A percentile compares a stretch with the other conserved stretches of the same genome.
Evolutionary conservation across 2,888 invertebrate genomes (phyloP).

Genomic region (Orgyia antiqua): DNA sequence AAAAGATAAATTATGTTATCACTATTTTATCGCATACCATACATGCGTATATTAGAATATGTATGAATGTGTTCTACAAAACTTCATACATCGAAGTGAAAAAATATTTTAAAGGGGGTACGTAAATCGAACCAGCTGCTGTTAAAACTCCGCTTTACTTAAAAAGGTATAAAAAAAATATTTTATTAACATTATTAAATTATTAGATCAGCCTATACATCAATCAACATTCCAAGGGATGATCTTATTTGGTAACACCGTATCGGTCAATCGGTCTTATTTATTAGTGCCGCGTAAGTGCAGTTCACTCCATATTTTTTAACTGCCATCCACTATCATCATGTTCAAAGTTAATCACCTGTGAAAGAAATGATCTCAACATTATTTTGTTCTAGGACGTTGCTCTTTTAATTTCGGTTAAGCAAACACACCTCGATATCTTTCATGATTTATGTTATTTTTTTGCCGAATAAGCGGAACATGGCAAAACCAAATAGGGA

Average conservation of each 20-base stretch:
- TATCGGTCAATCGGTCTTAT: slow-evolving; percentile 44
- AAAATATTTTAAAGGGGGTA: too few relatives aligned
- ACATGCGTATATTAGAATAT: too few relatives aligned
- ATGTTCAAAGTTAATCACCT: slow-evolving; percentile 6
- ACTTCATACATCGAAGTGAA: too few relatives aligned
- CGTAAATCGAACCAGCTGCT: too few relatives aligned
- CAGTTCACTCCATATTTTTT: slow-evolving; percentile 6
- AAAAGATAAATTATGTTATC: too few relatives aligned
- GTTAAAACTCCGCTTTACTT: too few relatives aligned
- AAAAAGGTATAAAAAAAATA: too few relatives aligned
- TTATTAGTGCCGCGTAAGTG: slow-evolving; percentile 11
- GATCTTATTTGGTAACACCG: slow-evolving; percentile 40
- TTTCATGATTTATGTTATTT: slow-evolving; percentile 18
- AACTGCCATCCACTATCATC: slow-evolving; percentile 7
- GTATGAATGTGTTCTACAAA: too few relatives aligned
- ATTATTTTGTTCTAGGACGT: slow-evolving; percentile 36
- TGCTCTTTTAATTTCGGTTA: slow-evolving; percentile 59
- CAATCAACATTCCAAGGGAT: slow-evolving; percentile 54
- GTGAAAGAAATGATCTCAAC: slow-evolving; percentile 10
- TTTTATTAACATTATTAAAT: too few relatives aligned
- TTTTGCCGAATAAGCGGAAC: too few relatives aligned
- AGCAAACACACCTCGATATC: slow-evolving; percentile 45
- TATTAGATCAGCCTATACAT: too few relatives aligned
- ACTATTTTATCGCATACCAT: too few relatives aligned
- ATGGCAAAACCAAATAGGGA: neutral